These are phyloP conservation scores for Molossus alvarezi DNA, from an alignment of 2,797 vertebrate species.

Conservation along the genomic window DNA sequence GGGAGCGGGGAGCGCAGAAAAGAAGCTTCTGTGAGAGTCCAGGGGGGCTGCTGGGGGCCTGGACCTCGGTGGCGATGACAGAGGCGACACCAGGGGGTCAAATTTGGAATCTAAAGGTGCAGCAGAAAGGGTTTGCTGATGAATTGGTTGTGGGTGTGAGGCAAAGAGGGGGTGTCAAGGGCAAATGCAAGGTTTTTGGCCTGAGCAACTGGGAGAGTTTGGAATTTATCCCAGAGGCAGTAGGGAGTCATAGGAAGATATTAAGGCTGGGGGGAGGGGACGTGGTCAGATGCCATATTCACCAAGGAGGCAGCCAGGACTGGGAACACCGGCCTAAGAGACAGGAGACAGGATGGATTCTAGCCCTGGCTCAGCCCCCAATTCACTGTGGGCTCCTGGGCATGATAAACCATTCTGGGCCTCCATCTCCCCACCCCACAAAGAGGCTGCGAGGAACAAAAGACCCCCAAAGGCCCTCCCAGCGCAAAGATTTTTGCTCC, in stretches of 20 bases:
- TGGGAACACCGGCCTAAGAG: neutral
- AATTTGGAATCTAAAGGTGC: constrained; percentile 7
- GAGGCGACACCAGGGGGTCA: neutral
- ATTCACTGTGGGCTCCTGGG: neutral
- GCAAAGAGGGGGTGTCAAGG: constrained; percentile 65
- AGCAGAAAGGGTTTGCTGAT: neutral
- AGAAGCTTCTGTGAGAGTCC: neutral
- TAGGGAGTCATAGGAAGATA: constrained; percentile 73
- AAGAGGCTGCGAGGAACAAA: constrained; percentile 44
- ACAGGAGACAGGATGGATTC: neutral
- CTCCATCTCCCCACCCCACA: neutral
- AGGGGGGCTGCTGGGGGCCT: neutral
- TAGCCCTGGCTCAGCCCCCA: neutral
- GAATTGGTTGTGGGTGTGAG: neutral
- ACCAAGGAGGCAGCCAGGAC: constrained; percentile 69
- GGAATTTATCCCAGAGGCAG: constrained; percentile 80
- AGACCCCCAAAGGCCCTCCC: neutral
- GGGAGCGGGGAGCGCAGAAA: fast-evolving
- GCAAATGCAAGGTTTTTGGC: constrained; percentile 76
- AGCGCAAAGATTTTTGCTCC: neutral
- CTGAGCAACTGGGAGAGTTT: constrained; percentile 64
- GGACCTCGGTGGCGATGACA: too few relatives aligned
- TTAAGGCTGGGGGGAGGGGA: constrained; percentile 44
- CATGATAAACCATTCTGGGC: neutral
- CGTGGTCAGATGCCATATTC: constrained; percentile 39